These are phyloP conservation scores for Sclerurus mexicanus DNA, from an alignment of 2,113 vertebrate genomes.

Conservation along the genomic window DNA sequence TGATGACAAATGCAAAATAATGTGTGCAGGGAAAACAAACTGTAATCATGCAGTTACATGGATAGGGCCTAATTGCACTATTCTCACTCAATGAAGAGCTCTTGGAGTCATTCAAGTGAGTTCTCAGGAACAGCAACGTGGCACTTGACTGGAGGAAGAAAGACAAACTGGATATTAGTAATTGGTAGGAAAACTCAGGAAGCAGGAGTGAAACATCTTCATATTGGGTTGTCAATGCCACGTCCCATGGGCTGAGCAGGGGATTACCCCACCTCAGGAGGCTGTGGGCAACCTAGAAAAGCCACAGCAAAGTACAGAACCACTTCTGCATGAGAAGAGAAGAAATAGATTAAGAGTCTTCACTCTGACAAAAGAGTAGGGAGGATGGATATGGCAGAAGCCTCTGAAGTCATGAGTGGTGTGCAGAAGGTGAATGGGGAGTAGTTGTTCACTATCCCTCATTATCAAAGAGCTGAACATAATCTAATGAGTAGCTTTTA, in stretches of 20 bases:
- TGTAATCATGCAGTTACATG: conserved; percentile 28
- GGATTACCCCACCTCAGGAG: background rate
- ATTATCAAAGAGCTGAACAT: background rate
- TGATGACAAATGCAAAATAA: conserved; percentile 21
- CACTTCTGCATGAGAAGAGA: background rate
- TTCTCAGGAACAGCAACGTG: background rate
- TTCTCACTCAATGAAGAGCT: conserved; percentile 18
- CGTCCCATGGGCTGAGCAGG: background rate
- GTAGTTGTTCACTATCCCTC: background rate
- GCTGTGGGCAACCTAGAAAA: background rate
- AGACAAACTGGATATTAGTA: background rate
- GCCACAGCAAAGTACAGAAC: accelerated
- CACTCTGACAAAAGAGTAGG: background rate
- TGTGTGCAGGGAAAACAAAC: background rate
- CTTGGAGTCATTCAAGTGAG: background rate
- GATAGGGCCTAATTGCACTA: conserved; percentile 22
- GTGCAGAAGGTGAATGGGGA: background rate
- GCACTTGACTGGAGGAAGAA: background rate
- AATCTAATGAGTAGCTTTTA: background rate
- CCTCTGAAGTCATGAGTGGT: background rate
- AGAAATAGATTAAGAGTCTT: background rate
- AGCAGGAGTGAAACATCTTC: background rate
- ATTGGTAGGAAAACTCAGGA: background rate
- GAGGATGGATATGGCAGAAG: background rate
- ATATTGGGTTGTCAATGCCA: background rate